These are phyloP conservation scores for Scatophagus argus DNA, from an alignment of 2,113 vertebrate species.

Conservation along the genomic window DNA sequence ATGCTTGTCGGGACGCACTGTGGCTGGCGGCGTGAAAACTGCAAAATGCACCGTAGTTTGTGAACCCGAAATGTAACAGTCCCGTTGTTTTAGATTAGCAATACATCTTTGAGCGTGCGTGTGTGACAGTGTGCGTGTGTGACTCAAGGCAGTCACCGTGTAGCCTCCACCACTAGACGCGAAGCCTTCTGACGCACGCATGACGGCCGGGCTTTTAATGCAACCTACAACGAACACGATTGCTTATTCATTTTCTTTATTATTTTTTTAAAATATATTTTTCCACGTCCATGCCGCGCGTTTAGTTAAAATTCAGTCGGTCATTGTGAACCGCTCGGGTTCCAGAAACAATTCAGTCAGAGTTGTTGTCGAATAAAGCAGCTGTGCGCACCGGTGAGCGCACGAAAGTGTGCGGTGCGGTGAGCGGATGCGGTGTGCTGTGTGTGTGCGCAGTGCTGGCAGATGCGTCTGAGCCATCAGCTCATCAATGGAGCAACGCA, in stretches of 20 bases:
- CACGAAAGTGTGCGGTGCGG: background rate
- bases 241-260: too few species aligned
- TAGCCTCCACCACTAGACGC: conserved; percentile 15
- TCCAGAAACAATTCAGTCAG: conserved; percentile 9
- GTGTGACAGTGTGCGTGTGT: background rate
- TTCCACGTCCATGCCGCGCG: too few species aligned
- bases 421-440: conserved; percentile 18
- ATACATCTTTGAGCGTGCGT: background rate
- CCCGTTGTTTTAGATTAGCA: background rate
- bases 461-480: conserved; percentile 2
- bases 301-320: too few species aligned
- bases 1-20: background rate
- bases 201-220: conserved; percentile 28
- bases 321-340: background rate
- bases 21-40: background rate
- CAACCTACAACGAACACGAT: background rate
- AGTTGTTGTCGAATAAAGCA: conserved; percentile 31
- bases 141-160: background rate
- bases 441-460: background rate
- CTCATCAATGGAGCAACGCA: background rate
- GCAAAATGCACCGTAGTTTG: background rate
- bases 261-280: too few species aligned
- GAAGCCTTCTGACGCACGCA: conserved; percentile 57
- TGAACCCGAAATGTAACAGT: background rate
- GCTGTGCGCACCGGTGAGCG: conserved; percentile 47